Evolutionary conservation across 2,888 invertebrate genomes (phyloP).

Genomic region (Sycophila texana): DNA sequence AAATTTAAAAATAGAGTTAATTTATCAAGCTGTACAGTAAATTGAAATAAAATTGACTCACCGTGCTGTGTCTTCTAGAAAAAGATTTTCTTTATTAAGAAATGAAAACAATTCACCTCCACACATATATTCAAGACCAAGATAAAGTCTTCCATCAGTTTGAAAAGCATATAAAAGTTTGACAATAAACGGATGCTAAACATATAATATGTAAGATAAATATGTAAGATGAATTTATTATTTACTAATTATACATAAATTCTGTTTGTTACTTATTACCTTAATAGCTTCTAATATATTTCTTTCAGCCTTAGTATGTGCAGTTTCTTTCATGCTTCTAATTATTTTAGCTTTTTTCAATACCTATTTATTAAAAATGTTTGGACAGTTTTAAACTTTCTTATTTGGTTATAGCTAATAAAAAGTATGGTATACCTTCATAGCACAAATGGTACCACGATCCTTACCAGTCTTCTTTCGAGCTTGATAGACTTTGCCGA

Average conservation of each 20-base stretch:
- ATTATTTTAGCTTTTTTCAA: constrained; percentile 84
- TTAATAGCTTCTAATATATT: constrained; percentile 85
- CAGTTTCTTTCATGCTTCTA: constrained; percentile 87
- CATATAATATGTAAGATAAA: constrained; percentile 32
- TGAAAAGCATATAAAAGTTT: constrained; percentile 87
- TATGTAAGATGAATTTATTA: neutral
- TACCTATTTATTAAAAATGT: constrained; percentile 61
- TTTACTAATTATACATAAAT: neutral
- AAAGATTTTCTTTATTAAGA: constrained; percentile 84
- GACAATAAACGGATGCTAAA: constrained; percentile 85
- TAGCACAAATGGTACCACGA: constrained; percentile 83
- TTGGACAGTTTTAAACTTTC: neutral
- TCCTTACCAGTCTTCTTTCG: constrained; percentile 82
- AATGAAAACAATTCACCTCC: constrained; percentile 86
- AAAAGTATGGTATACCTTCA: constrained; percentile 78
- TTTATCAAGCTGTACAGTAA: neutral
- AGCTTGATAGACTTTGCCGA: constrained; percentile 84
- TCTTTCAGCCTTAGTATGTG: constrained; percentile 86
- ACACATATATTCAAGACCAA: constrained; percentile 85
- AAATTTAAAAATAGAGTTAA: constrained; percentile 47
- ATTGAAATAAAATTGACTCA: constrained; percentile 54
- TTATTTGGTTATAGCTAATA: neutral
- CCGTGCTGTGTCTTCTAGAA: constrained; percentile 84
- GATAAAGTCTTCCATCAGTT: constrained; percentile 84
- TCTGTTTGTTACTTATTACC: constrained; percentile 59